Evolutionary conservation across 2,113 vertebrate species (phyloP).

Genomic region (Castor canadensis): DNA sequence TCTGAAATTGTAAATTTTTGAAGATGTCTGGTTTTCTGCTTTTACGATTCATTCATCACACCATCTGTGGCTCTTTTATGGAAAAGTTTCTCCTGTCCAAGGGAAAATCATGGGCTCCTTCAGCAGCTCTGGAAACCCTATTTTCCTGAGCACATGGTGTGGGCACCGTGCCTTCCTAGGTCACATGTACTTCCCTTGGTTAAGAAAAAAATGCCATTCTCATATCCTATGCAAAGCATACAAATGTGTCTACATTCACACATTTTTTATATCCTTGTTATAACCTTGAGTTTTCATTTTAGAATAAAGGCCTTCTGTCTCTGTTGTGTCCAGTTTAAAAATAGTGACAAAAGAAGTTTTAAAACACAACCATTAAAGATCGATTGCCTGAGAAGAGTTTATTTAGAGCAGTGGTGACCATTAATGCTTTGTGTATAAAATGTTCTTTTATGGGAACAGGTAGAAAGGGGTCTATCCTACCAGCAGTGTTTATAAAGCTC

Average conservation of each 20-base stretch:
- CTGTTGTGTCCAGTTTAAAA: neutral
- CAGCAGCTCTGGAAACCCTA: neutral
- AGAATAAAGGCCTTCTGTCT: neutral
- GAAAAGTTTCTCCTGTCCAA: neutral
- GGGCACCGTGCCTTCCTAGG: neutral
- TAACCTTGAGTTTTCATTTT: too few species aligned
- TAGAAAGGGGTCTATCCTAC: neutral
- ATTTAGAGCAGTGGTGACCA: neutral
- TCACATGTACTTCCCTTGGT: neutral
- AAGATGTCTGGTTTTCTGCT: neutral
- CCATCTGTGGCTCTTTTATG: neutral
- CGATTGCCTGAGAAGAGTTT: neutral
- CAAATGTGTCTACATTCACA: neutral
- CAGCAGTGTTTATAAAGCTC: fast-evolving
- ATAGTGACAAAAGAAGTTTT: neutral
- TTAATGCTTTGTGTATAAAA: fast-evolving
- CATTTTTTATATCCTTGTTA: too few species aligned
- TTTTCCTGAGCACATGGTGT: neutral
- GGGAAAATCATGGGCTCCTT: neutral
- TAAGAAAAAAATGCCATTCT: neutral
- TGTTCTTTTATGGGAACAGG: neutral
- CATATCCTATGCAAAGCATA: neutral
- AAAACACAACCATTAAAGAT: neutral
- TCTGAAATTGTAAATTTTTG: neutral
- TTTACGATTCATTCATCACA: neutral